These are phyloP conservation scores for Aurelia sp. DNA, from an alignment of 30 jellyfish, hydroid and myxozoan genomes.

Conservation along the genomic window DNA sequence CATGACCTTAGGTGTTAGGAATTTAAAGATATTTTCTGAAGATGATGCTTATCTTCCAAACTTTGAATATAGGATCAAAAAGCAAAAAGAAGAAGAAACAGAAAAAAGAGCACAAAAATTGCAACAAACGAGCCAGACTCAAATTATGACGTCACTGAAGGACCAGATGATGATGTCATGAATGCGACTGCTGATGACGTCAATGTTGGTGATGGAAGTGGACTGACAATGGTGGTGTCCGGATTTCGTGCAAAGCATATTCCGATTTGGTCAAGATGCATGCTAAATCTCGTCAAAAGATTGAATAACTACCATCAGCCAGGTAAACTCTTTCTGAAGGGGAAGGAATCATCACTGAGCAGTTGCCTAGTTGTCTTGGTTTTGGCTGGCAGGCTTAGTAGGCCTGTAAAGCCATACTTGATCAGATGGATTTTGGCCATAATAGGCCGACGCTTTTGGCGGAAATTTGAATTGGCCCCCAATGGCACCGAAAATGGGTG, in stretches of 20 bases:
- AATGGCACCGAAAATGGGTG: no score
- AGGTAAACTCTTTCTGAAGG: background rate
- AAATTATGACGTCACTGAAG: background rate
- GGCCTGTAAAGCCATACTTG: no score
- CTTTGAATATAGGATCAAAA: background rate
- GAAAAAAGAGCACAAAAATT: constrained; percentile 9
- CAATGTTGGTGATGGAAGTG: background rate
- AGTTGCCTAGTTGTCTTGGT: no score
- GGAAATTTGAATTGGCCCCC: no score
- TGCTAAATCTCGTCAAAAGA: constrained; percentile 54
- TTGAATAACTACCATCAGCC: constrained; percentile 60
- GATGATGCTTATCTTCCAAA: background rate
- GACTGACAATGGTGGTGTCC: constrained; percentile 10
- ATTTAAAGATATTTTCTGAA: no score
- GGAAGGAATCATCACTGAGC: no score
- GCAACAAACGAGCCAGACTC: background rate
- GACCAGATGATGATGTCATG: background rate
- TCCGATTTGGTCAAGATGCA: constrained; percentile 64
- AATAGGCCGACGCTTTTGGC: no score
- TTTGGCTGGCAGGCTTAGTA: no score
- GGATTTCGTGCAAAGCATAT: constrained; percentile 22
- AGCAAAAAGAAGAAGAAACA: background rate
- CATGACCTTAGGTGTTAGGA: no score
- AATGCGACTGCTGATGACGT: constrained; percentile 7
- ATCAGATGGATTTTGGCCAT: no score